A percentile compares a stretch with the other conserved stretches of the same genome.
Conservation (phyloP, 1,140 invertebrate species). For the Paraescarpia echinospica region DNA sequence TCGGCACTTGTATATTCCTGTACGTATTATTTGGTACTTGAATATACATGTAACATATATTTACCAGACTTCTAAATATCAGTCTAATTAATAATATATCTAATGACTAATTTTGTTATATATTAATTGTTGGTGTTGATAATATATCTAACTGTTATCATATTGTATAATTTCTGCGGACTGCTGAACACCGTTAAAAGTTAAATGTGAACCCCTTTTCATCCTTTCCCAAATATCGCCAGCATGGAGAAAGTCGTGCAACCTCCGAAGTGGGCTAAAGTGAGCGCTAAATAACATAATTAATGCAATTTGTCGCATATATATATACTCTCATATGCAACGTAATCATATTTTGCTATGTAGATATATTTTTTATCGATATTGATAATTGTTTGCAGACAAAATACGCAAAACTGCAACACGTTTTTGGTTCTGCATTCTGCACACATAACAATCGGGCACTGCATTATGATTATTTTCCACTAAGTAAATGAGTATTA, state of each 20-base stretch:
- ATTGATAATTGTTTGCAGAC: not conserved
- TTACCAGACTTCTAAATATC: not conserved
- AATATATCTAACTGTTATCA: not conserved
- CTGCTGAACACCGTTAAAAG: not conserved
- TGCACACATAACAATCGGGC: too few species aligned
- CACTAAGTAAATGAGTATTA: too few species aligned
- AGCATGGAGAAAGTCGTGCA: slow-evolving; percentile 3
- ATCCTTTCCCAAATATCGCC: slow-evolving; percentile 4
- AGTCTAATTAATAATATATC: not conserved
- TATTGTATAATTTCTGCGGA: not conserved
- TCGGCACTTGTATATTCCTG: not conserved
- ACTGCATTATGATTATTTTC: too few species aligned
- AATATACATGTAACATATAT: not conserved
- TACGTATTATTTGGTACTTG: not conserved
- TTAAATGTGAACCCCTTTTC: slow-evolving; percentile 5
- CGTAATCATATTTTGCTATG: not conserved
- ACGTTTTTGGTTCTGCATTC: not conserved
- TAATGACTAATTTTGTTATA: not conserved
- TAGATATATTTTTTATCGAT: not conserved
- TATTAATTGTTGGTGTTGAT: not conserved
- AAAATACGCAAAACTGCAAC: not conserved
- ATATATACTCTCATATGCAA: not conserved
- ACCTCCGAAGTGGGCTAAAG: not conserved
- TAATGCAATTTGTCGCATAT: not conserved
- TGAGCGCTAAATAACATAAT: not conserved